Evolutionary conservation across 2,888 invertebrate species (phyloP).

Genomic region (Rhaphigaster nebulosa): DNA sequence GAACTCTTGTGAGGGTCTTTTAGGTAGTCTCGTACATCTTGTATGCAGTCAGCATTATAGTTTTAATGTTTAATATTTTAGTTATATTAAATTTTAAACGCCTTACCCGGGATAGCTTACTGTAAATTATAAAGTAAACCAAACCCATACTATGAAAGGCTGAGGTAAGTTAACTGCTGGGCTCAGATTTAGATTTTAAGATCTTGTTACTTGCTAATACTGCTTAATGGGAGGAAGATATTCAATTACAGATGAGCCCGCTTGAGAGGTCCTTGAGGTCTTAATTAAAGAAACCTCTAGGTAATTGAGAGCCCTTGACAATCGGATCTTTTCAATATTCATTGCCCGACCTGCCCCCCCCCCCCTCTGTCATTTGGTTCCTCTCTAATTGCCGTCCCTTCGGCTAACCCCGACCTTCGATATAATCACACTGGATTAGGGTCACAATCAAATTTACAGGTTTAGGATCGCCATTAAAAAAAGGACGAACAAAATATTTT

Average conservation of each 20-base stretch:
- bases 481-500: neutral
- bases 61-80: too few relatives aligned
- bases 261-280: neutral
- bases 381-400: conserved; percentile 4
- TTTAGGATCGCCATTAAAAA: neutral
- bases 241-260: conserved; percentile 6
- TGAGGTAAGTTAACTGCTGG: too few relatives aligned
- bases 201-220: conserved; percentile 14
- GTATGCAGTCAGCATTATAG: too few relatives aligned
- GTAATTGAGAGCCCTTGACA: conserved; percentile 43
- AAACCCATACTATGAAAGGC: neutral
- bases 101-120: neutral
- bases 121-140: neutral
- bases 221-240: conserved; percentile 22
- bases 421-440: neutral
- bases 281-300: conserved; percentile 47
- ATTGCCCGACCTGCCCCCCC: neutral
- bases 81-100: too few relatives aligned
- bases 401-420: neutral
- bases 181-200: neutral
- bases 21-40: too few relatives aligned
- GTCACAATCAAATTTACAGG: neutral
- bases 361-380: neutral
- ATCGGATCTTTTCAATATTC: conserved; percentile 44
- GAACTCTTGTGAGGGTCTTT: too few relatives aligned